Percentiles rank a stretch among this genome's conserved stretches.
phyloP scores from a whole-genome alignment of 2,797 vertebrate species.

The Nannoperca australis region DNA sequence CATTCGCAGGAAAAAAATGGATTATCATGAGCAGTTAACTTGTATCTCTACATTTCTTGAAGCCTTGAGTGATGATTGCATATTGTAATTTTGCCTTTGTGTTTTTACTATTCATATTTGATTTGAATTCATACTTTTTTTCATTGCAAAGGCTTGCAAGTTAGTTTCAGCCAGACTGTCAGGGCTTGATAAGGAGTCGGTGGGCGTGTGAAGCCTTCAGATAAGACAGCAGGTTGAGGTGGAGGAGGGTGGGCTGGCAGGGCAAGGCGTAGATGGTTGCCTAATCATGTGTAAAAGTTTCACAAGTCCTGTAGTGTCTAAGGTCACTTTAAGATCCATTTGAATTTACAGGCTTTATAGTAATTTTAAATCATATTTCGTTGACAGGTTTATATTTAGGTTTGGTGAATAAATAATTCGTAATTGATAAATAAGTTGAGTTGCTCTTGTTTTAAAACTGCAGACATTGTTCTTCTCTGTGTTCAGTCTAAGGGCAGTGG shows the following conservation, averaged over 20 bases:
- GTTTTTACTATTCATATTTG: neutral
- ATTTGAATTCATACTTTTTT: neutral
- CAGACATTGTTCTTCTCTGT: neutral
- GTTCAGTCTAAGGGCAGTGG: neutral
- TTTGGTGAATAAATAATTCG: neutral
- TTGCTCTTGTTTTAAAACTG: conserved; percentile 12
- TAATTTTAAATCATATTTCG: neutral
- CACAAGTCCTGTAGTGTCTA: neutral
- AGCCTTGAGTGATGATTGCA: neutral
- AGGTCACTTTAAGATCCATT: neutral
- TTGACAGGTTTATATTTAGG: neutral
- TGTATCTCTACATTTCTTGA: neutral
- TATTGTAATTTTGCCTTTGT: neutral
- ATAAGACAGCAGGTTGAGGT: conserved; percentile 59
- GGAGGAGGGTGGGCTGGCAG: conserved; percentile 1
- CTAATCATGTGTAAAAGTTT: conserved; percentile 25
- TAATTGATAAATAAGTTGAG: neutral
- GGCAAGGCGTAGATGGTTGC: conserved; percentile 7
- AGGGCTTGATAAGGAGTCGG: conserved; percentile 68
- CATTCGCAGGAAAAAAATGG: neutral
- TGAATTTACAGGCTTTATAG: neutral
- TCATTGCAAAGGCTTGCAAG: neutral
- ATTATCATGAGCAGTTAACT: neutral
- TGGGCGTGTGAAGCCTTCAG: conserved; percentile 49
- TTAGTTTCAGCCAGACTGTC: conserved; percentile 19